These are phyloP conservation scores for Brachionus asplanchnoidis DNA, from an alignment of 1,140 invertebrate species.

Conservation along the genomic window DNA sequence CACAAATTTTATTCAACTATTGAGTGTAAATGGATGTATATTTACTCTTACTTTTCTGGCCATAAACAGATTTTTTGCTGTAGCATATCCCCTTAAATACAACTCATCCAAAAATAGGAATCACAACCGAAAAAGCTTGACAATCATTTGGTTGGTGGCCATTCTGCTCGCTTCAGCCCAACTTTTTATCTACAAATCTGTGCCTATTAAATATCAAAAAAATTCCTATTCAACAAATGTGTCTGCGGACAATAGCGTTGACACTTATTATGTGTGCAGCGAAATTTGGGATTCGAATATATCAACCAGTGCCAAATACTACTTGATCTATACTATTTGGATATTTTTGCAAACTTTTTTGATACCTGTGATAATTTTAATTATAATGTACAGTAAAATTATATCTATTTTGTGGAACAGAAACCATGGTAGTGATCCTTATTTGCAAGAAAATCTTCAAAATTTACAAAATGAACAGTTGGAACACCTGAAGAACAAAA, in stretches of 20 bases:
- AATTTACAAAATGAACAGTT: conserved; percentile 24
- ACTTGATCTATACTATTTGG: conserved; percentile 21
- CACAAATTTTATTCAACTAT: conserved; percentile 18
- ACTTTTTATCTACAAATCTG: conserved; percentile 7
- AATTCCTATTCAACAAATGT: neutral
- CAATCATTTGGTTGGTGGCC: neutral
- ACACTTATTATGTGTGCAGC: conserved; percentile 16
- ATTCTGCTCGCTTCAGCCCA: neutral
- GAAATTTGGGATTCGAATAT: conserved; percentile 16
- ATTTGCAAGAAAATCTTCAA: conserved; percentile 21
- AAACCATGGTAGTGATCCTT: neutral
- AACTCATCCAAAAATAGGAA: conserved; percentile 3
- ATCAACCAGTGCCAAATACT: neutral
- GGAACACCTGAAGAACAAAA: neutral
- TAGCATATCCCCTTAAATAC: conserved; percentile 17
- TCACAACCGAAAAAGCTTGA: conserved; percentile 1
- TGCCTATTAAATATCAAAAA: conserved; percentile 1
- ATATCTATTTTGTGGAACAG: conserved; percentile 22
- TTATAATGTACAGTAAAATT: conserved; percentile 29
- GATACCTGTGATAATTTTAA: conserved; percentile 37
- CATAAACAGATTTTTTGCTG: conserved; percentile 20
- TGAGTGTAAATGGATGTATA: conserved; percentile 14
- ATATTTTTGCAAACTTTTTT: conserved; percentile 30
- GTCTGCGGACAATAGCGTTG: neutral
- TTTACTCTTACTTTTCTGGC: conserved; percentile 20